A percentile compares a stretch with the other conserved stretches of the same genome.
Evolutionary conservation across 2,888 invertebrate genomes (phyloP).

Genomic region (Mechanitis messenoides): DNA sequence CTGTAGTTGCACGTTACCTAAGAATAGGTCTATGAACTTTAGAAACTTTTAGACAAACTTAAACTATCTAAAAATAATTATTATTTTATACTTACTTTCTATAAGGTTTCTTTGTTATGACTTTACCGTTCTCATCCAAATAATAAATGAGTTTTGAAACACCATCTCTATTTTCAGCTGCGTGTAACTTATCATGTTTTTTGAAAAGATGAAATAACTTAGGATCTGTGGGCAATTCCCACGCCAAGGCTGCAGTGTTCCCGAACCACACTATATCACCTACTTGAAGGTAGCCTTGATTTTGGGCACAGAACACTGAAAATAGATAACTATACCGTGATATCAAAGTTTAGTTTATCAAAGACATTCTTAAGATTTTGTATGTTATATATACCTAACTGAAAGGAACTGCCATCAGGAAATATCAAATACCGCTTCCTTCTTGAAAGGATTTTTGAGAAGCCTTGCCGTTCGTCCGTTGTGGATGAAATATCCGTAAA

Average conservation of each 20-base stretch:
- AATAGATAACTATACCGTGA: not conserved
- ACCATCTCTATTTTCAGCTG: conserved; percentile 44
- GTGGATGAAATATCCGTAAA: conserved; percentile 8
- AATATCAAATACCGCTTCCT: conserved; percentile 74
- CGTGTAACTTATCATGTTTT: conserved; percentile 36
- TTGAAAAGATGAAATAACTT: conserved; percentile 45
- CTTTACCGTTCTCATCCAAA: conserved; percentile 54
- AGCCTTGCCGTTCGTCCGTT: conserved; percentile 8
- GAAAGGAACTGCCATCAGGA: conserved; percentile 78
- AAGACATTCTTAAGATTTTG: conserved; percentile 12
- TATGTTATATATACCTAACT: conserved; percentile 63
- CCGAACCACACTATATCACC: conserved; percentile 81
- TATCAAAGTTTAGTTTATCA: not conserved
- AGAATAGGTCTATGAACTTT: no score
- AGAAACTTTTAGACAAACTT: no score
- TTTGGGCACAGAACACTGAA: conserved; percentile 79
- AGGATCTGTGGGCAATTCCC: conserved; percentile 82
- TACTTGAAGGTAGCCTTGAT: conserved; percentile 75
- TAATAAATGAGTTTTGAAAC: conserved; percentile 48
- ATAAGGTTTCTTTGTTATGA: conserved; percentile 54
- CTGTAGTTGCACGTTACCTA: no score
- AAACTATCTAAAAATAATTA: no score
- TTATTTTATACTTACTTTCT: conserved; percentile 42
- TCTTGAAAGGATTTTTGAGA: conserved; percentile 54
- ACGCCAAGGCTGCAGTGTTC: conserved; percentile 85